A percentile compares a stretch with the other conserved stretches of the same genome.
phyloP scores from a whole-genome alignment of 2,888 invertebrate species.

The Epinotia bilunana region DNA sequence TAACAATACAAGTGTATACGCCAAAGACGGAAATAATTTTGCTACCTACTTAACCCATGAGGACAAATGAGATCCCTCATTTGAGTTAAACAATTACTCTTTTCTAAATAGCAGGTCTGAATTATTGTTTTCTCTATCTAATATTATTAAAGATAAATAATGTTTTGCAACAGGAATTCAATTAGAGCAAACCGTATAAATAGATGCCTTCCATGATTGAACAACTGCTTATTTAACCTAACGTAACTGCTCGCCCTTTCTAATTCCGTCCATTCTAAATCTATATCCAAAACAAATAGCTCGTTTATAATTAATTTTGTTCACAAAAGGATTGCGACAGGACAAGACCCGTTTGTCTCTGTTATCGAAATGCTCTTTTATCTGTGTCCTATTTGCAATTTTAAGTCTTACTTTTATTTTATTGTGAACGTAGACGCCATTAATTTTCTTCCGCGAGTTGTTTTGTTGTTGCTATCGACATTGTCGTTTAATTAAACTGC shows the following conservation, averaged over 20 bases:
- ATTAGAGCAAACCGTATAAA: background rate
- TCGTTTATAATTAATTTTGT: constrained; percentile 54
- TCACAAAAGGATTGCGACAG: constrained; percentile 50
- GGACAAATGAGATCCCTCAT: no score
- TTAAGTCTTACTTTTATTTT: constrained; percentile 45
- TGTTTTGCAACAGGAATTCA: constrained; percentile 3
- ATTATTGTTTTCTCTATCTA: background rate
- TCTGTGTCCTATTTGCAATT: constrained; percentile 47
- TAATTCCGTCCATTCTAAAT: constrained; percentile 39
- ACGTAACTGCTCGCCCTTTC: constrained; percentile 28
- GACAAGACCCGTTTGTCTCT: constrained; percentile 53
- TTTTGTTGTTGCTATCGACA: constrained; percentile 40
- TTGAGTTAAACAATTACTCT: no score
- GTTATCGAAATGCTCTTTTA: constrained; percentile 54
- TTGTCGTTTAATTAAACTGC: constrained; percentile 41
- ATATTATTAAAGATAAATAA: background rate
- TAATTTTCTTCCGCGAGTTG: constrained; percentile 39
- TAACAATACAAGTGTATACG: no score
- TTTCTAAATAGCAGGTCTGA: no score
- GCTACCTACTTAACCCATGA: no score
- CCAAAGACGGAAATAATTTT: no score
- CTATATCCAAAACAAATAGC: constrained; percentile 38
- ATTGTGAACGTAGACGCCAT: constrained; percentile 45
- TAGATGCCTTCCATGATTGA: constrained; percentile 3
- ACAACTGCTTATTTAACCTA: constrained; percentile 31